Evolutionary conservation across 2,113 vertebrate species (phyloP).

Genomic region (Smithornis capensis): DNA sequence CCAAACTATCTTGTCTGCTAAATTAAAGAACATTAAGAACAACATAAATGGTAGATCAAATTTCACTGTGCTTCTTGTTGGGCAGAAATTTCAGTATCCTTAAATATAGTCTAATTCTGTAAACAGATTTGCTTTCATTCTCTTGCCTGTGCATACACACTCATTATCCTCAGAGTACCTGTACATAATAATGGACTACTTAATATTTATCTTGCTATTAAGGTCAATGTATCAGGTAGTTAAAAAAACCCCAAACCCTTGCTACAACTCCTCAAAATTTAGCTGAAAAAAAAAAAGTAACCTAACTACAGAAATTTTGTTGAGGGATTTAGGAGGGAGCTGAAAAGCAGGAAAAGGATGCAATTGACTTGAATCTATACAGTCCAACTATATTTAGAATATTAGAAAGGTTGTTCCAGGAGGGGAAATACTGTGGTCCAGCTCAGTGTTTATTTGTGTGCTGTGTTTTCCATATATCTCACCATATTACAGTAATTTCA

Average conservation of each 20-base stretch:
- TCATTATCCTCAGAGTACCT: neutral
- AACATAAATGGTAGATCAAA: conserved; percentile 34
- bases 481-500: neutral
- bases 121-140: conserved; percentile 5
- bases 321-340: neutral
- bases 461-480: neutral
- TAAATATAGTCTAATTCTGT: neutral
- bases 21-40: conserved; percentile 48
- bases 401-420: neutral
- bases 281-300: neutral
- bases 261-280: neutral
- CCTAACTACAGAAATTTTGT: neutral
- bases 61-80: neutral
- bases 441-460: neutral
- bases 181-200: neutral
- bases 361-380: neutral
- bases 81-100: conserved; percentile 20
- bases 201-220: neutral
- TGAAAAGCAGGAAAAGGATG: neutral
- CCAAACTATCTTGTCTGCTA: conserved; percentile 22
- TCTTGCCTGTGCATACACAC: neutral
- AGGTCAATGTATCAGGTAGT: neutral
- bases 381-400: neutral
- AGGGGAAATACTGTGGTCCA: neutral
- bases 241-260: neutral